phyloP scores from a whole-genome alignment of 2,888 invertebrate genomes.

The Noctua fimbriata region DNA sequence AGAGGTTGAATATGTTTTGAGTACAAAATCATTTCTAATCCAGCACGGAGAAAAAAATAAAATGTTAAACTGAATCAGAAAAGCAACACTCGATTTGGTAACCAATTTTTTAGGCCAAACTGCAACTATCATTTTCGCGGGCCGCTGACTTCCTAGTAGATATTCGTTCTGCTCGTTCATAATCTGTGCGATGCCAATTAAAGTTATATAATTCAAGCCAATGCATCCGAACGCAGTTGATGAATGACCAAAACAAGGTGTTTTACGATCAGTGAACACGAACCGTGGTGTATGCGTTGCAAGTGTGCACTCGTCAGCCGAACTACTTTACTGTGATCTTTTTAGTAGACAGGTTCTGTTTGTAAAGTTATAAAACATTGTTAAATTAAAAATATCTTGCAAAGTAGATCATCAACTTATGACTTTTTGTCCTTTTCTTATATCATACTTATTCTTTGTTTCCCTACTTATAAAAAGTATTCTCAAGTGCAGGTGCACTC shows the following conservation, averaged over 20 bases:
- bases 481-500: constrained; percentile 52
- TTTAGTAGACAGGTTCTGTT: background rate
- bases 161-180: constrained; percentile 42
- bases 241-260: constrained; percentile 78
- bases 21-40: constrained; percentile 10
- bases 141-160: constrained; percentile 66
- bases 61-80: constrained; percentile 34
- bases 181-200: constrained; percentile 77
- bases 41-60: constrained; percentile 13
- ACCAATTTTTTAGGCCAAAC: constrained; percentile 54
- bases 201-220: constrained; percentile 78
- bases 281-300: constrained; percentile 57
- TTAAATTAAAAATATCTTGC: constrained; percentile 12
- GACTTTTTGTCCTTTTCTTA: constrained; percentile 23
- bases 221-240: constrained; percentile 70
- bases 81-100: constrained; percentile 34
- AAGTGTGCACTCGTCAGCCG: constrained; percentile 5
- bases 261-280: constrained; percentile 76
- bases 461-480: constrained; percentile 28
- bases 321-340: constrained; percentile 14
- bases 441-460: background rate
- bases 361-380: background rate
- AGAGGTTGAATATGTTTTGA: background rate
- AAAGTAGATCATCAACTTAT: constrained; percentile 22
- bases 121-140: constrained; percentile 68